phyloP scores from a whole-genome alignment of 1,140 invertebrate species.

The Aphelinus certus region DNA sequence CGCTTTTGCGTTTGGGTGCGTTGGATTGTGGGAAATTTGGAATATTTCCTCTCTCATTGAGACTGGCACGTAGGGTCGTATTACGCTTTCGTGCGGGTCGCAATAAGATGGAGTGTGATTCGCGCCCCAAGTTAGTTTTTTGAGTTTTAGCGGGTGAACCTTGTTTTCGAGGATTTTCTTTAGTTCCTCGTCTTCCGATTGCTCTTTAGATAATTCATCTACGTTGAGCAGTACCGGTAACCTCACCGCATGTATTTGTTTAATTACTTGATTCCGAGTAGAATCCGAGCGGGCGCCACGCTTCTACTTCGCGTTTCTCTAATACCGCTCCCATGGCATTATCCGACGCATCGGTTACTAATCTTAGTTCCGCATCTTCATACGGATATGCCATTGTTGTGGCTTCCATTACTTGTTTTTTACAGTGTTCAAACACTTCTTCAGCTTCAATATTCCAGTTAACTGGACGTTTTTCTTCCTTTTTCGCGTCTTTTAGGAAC shows the following conservation, averaged over 20 bases:
- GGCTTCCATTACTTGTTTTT: neutral
- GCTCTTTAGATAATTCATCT: neutral
- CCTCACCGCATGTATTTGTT: neutral
- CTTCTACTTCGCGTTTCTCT: neutral
- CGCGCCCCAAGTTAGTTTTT: neutral
- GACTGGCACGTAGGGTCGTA: neutral
- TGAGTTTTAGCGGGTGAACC: neutral
- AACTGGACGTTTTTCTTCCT: slow-evolving; percentile 6
- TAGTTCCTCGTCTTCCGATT: neutral
- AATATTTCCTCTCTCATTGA: neutral
- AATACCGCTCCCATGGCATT: neutral
- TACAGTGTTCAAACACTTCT: neutral
- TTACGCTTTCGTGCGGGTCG: neutral
- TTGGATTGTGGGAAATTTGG: neutral
- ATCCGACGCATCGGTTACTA: slow-evolving; percentile 18
- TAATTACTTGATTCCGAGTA: neutral
- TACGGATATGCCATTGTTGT: neutral
- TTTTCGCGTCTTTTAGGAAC: neutral
- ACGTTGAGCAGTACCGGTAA: neutral
- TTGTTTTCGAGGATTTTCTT: neutral
- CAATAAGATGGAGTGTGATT: neutral
- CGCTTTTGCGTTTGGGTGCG: too few species aligned
- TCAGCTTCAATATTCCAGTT: neutral
- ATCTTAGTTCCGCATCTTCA: neutral
- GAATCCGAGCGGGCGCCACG: slow-evolving; percentile 2